These are phyloP conservation scores for Philereme transversata DNA, from an alignment of 2,888 invertebrate genomes.

Conservation along the genomic window DNA sequence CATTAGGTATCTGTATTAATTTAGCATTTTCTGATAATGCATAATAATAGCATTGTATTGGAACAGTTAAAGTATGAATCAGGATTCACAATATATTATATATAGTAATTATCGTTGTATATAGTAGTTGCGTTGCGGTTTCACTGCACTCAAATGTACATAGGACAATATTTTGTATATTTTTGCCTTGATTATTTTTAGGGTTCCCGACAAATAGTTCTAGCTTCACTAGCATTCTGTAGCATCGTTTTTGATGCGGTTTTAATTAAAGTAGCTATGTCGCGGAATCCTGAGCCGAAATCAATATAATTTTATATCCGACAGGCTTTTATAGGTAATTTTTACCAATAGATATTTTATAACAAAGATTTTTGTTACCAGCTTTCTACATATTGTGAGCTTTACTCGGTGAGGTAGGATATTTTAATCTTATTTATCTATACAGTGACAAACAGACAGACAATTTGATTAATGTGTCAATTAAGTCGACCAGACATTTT, in stretches of 20 bases:
- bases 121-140: conserved; percentile 30
- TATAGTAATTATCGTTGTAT: conserved; percentile 18
- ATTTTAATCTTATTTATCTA: neutral
- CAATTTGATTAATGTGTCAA: conserved; percentile 11
- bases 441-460: neutral
- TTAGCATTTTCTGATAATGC: too few relatives aligned
- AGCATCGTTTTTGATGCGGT: conserved; percentile 40
- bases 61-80: neutral
- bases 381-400: conserved; percentile 41
- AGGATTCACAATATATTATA: conserved; percentile 1
- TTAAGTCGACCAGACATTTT: conserved; percentile 5
- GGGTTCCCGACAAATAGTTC: conserved; percentile 34
- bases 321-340: conserved; percentile 50
- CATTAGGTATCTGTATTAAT: too few relatives aligned
- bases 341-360: conserved; percentile 46
- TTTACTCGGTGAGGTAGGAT: conserved; percentile 38
- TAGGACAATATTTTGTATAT: conserved; percentile 48
- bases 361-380: conserved; percentile 57
- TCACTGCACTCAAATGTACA: conserved; percentile 37
- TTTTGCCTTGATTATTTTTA: conserved; percentile 46
- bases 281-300: conserved; percentile 43
- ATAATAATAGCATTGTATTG: too few relatives aligned
- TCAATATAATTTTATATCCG: conserved; percentile 44
- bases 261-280: conserved; percentile 31
- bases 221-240: conserved; percentile 30